Evolutionary conservation across 2,888 invertebrate genomes (phyloP).

Genomic region (Rhorus exstirpatorius): DNA sequence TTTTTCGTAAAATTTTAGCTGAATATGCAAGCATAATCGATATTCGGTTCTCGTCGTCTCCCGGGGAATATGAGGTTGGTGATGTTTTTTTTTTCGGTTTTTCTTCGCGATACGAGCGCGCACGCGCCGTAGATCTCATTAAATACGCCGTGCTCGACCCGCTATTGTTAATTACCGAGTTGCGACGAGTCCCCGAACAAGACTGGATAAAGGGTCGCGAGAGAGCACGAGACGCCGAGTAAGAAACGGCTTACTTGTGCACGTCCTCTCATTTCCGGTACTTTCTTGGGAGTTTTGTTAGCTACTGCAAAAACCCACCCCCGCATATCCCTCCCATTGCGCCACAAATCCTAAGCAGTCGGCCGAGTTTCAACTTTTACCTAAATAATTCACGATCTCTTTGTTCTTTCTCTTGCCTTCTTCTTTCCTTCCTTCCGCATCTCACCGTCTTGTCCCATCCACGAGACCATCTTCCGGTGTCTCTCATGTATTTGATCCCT

Average conservation of each 20-base stretch:
- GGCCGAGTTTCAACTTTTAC: slow-evolving; percentile 62
- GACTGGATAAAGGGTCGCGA: slow-evolving; percentile 62
- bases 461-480: background rate
- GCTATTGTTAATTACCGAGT: slow-evolving; percentile 73
- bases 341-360: slow-evolving; percentile 60
- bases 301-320: slow-evolving; percentile 6
- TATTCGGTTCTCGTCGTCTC: slow-evolving; percentile 11
- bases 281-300: slow-evolving; percentile 45
- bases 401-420: background rate
- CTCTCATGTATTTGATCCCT: slow-evolving; percentile 24
- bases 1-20: background rate
- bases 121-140: slow-evolving; percentile 73
- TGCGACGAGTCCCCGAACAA: slow-evolving; percentile 55
- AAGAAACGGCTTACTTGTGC: slow-evolving; percentile 74
- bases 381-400: slow-evolving; percentile 62
- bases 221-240: slow-evolving; percentile 62
- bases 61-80: slow-evolving; percentile 1
- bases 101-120: slow-evolving; percentile 38
- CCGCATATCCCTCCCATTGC: slow-evolving; percentile 7
- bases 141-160: slow-evolving; percentile 73
- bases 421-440: background rate
- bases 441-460: slow-evolving; percentile 18
- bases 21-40: slow-evolving; percentile 3
- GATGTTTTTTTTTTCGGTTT: slow-evolving; percentile 8
- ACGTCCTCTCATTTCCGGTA: slow-evolving; percentile 69